Base-by-base conservation (phyloP, 2,888 invertebrate genomes). In the Callyntrura guangdongensis region DNA sequence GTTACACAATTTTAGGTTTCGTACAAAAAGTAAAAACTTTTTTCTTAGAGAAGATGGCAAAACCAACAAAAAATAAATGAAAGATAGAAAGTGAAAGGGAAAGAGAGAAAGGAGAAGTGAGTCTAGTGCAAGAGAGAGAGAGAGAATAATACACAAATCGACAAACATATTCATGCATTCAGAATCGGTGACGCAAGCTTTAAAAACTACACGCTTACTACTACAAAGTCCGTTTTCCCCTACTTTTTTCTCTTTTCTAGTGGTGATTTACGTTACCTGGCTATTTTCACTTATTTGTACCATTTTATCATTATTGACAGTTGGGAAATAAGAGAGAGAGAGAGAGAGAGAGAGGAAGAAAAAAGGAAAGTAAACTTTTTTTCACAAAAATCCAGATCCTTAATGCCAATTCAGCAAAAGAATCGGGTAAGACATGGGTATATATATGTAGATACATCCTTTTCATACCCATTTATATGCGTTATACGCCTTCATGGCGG, bases 261-360 rank as follows among this genome's bases (percentile, higher is more conserved):
- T 36, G 17, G 89, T 89, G 89, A 89, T 89, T 89, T 89, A 89
- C 89, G 89, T 89, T 89, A 89, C 89, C 89, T 89, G 89, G 89
- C 89, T 79, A 89, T 89, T 89, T 89, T 85, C 84, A 89, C 89
- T 89, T 89, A 89, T 89, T 89, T 89, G 85, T 89, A 89, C 89
- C 89, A 89, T 84, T 89, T 89, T 89, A 89, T 89, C 89, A 89
- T 89, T 89, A 89, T 89, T 89, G 89, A 89, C 89, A 89, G 85
- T 89, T 85, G 36, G 85, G 83, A 56, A 84, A 77, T 53, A 27
- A 17, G 20, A 61, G 74, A 84, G 25, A 45, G 36, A 64, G 25
- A 81, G 74, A 59, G 72, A 77, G 69, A 47, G 12, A 84, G 89
- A 81, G 74, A 59, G 72, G 64, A 69, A 47, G 12, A 84, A 84